phyloP scores from a whole-genome alignment of 2,888 invertebrate genomes.

The Plemyria rubiginata region DNA sequence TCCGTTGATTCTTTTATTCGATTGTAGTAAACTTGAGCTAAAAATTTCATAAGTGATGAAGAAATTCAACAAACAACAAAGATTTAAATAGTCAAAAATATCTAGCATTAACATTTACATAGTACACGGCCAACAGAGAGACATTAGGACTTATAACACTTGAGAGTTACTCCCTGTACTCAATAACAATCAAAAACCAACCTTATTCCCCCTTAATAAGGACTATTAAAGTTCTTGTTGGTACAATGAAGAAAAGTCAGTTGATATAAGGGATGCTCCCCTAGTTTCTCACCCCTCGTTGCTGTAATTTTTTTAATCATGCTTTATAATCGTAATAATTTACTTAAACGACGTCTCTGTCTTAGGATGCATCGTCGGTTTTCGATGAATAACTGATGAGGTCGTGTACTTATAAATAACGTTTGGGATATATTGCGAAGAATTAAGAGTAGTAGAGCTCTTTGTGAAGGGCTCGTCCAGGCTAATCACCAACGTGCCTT shows the following conservation, averaged over 20 bases:
- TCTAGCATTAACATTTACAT: slow-evolving; percentile 78
- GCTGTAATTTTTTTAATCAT: slow-evolving; percentile 84
- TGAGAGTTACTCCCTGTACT: slow-evolving; percentile 71
- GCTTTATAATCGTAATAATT: slow-evolving; percentile 84
- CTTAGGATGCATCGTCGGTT: slow-evolving; percentile 69
- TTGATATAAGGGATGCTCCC: slow-evolving; percentile 74
- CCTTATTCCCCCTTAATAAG: slow-evolving; percentile 41
- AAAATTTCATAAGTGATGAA: no score
- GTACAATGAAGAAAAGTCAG: slow-evolving; percentile 63
- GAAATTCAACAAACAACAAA: not conserved
- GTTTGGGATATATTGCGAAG: slow-evolving; percentile 58
- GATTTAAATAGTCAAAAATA: slow-evolving; percentile 69
- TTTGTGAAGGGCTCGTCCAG: no score
- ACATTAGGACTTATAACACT: slow-evolving; percentile 82
- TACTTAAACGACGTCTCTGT: slow-evolving; percentile 79
- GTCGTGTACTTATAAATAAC: slow-evolving; percentile 43
- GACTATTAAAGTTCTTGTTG: slow-evolving; percentile 12
- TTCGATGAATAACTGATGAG: slow-evolving; percentile 83
- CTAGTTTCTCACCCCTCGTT: slow-evolving; percentile 63
- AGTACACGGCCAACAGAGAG: slow-evolving; percentile 67
- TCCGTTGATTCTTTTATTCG: no score
- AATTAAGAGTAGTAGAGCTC: slow-evolving; percentile 42
- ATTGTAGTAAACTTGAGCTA: no score
- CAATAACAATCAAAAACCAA: slow-evolving; percentile 58
- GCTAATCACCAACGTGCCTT: no score